These are phyloP conservation scores for Meleagris gallopavo DNA, from an alignment of 2,113 vertebrate genomes.

Conservation along the genomic window DNA sequence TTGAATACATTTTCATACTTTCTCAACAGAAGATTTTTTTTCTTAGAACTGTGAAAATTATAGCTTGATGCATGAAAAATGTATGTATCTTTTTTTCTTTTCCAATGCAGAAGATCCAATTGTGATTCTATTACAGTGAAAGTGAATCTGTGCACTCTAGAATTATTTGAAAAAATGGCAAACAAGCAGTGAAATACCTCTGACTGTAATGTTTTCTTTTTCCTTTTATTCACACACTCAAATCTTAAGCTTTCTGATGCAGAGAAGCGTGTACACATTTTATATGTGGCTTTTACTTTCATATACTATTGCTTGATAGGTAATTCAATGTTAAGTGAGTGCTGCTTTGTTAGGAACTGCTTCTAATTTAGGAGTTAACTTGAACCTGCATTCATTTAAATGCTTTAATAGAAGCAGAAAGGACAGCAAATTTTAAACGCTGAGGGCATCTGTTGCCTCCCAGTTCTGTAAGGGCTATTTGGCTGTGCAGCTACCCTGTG, in stretches of 20 bases:
- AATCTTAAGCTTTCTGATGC: not conserved
- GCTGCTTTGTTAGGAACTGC: not conserved
- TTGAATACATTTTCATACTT: not conserved
- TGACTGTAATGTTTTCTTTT: not conserved
- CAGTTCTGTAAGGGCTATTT: not conserved
- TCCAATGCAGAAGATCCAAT: not conserved
- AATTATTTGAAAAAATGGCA: not conserved
- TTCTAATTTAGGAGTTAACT: not conserved
- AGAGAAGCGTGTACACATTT: not conserved
- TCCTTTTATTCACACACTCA: not conserved
- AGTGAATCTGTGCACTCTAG: not conserved
- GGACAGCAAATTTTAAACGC: not conserved
- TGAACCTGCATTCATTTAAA: not conserved
- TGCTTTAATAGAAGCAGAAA: not conserved
- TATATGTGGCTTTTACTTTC: not conserved
- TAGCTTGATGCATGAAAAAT: not conserved
- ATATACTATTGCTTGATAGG: not conserved
- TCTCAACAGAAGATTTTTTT: not conserved
- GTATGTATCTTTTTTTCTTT: not conserved
- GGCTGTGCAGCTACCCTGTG: rapidly evolving
- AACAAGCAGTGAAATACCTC: not conserved
- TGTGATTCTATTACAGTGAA: not conserved
- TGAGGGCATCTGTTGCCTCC: not conserved
- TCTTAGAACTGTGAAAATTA: not conserved
- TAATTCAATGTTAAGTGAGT: not conserved